Base-by-base conservation (phyloP, 2,797 vertebrate genomes). In the Erpetoichthys calabaricus region DNA sequence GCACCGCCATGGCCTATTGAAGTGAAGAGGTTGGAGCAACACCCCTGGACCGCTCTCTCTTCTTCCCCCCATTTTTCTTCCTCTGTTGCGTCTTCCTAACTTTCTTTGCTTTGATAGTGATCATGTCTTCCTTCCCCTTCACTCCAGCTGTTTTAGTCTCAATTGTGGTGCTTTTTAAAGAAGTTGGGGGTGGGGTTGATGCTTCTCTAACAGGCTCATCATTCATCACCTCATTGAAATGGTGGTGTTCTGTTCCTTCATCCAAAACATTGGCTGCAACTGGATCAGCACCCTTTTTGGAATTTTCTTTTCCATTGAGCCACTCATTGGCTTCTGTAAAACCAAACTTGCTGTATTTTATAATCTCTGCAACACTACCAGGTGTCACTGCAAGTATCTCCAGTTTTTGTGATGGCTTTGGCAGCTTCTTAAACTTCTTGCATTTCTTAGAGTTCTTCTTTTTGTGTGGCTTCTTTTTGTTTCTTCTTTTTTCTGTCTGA, bases 211-310 rank as follows among this genome's bases (percentile, higher is more conserved):
- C 25, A 25, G 81, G 85, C 10, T 82, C 79, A 46, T 90, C 81
- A 0, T 75, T 84, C 68, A 88, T 78, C 65, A 89, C 62, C 5
- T 84, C 70, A 44, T 83, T 87, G 57, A 71, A 80, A 0, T 66
- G 61, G 50, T 80, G 68, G 4, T 73, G 72, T 58, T 75, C 62
- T 44, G 59, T 59, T 47, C 63, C 61, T 2, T 70, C 55, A 62
- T 80, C 70, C 42, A 67, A 65, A 45, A 68, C 57, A 1, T 58
- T 57, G 8, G 68, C 68, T 44, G 58, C 53, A 0, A 66, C 62
- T 50, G 49, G 67, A 60, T 74, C 67, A 3, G 57, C 47, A 9
- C 60, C 63, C 3, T 59, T 64, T 2, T 5, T 42, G 5, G 53
- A 54, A 54, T 5, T 8, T 54, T 7, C 67, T 56, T 52, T 62